These are phyloP conservation scores for Cliona cf. orientalis DNA, from an alignment of 37 sponge, comb jelly and placozoan genomes.

Conservation along the genomic window DNA sequence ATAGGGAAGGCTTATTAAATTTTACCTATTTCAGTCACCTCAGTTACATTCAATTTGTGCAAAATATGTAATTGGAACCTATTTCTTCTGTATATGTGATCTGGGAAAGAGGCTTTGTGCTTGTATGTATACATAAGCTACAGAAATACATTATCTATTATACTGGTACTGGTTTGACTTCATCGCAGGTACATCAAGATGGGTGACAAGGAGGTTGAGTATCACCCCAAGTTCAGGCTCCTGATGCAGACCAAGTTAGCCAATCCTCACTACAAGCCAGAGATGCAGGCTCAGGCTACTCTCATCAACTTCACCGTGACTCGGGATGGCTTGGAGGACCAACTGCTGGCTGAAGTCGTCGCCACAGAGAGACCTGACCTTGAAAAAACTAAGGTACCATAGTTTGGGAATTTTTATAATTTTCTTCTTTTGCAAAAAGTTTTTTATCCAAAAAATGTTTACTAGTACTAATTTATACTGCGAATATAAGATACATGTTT, in stretches of 20 bases:
- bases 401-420: too few relatives aligned
- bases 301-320: constrained; percentile 99
- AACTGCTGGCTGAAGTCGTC: constrained; percentile 98
- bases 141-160: neutral
- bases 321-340: constrained; percentile 96
- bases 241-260: constrained; percentile 92
- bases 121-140: too few relatives aligned
- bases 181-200: constrained; percentile 85
- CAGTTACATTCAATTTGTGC: too few relatives aligned
- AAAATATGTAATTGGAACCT: too few relatives aligned
- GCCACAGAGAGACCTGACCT: constrained; percentile 97
- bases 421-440: too few relatives aligned
- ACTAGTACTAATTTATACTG: too few relatives aligned
- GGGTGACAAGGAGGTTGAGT: constrained; percentile 99
- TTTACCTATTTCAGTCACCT: too few relatives aligned
- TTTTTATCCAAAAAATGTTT: too few relatives aligned
- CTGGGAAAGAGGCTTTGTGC: too few relatives aligned
- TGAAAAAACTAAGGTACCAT: constrained; percentile 76
- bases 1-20: too few relatives aligned
- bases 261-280: constrained; percentile 99
- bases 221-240: constrained; percentile 79
- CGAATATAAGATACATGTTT: too few relatives aligned
- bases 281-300: constrained; percentile 98
- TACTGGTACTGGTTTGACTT: neutral
- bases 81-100: too few relatives aligned